Evolutionary conservation across 2,797 vertebrate species (phyloP), one percentile per base, ranked within the genome.

Genomic region (Chromis chromis): DNA sequence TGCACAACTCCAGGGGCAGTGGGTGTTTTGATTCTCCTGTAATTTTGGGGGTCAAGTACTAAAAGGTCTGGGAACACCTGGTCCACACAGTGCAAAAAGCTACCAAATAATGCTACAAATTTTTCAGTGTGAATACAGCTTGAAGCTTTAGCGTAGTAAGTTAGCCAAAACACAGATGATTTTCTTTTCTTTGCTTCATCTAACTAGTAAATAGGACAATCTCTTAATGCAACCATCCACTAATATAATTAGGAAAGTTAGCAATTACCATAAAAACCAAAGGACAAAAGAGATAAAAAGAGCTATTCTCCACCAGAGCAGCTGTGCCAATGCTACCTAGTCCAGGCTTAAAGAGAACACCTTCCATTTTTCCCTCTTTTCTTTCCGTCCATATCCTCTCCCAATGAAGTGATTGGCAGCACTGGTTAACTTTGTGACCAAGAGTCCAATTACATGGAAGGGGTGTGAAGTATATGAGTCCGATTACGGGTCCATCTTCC

Each of bases 401-500:
- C 59, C 28, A 44, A 27, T 64, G 54, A 78, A 53, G 54, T 78
- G 85, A 91, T 39, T 86, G 84, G 76, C 88, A 88, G 70, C 60
- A 70, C 77, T 65, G 81, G 74, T 83, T 79, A 79, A 86, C 83
- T 76, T 48, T 73, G 59, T 11, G 61, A 83, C 77, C 72, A 76
- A 72, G 63, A 91, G 79, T 76, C 81, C 83, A 93, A 91, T 92
- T 91, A 92, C 85, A 91, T 31, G 14, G 49, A 70, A 67, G 31
- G 60, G 56, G 42, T 61, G 84, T 65, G 74, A 79, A 92, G 81
- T 88, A 81, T 65, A 82, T 58, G 89, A 85, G 85, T 66, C 90
- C 61, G 88, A 91, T 86, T 94, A 92, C 52, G 33, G 84, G 85
- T 63, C 86, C 63, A 92, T 61, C 88, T 83, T 83, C 76, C 90